Evolutionary conservation across 2,113 vertebrate genomes (phyloP), one percentile per base, ranked within the genome.

Genomic region (Pygoscelis adeliae): DNA sequence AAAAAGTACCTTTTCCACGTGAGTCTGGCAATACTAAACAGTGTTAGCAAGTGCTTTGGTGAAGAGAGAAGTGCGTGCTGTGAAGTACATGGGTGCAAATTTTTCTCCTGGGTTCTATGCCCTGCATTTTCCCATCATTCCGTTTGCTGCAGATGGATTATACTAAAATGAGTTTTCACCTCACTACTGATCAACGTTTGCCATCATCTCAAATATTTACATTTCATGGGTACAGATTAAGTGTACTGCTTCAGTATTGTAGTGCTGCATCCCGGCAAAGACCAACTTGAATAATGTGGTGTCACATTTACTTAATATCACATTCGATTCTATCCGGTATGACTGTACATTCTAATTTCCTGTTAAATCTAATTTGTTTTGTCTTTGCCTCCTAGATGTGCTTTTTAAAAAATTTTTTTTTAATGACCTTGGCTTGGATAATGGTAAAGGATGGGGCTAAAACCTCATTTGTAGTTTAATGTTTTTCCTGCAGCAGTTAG

Each of bases 281-380:
- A 87, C 65, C 7, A 10, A 9, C 71, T 86, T 72, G 49, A 86
- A 71, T 92, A 81, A 91, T 69, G 61, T 86, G 38, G 25, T 82
- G 61, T 76, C 93, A 52, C 23, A 13, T 76, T 94, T 92, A 66
- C 61, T 96, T 92, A 74, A 47, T 90, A 73, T 67, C 63, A 38
- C 17, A 58, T 66, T 21, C 0, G 6, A 9, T 84, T 70, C 69
- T 82, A 22, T 59, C 29, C 5, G 8, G 11, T 85, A 25, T 82
- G 77, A 74, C 42, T 87, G 42, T 71, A 34, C 20, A 11, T 59
- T 87, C 32, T 67, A 21, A 76, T 89, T 91, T 84, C 30, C 59
- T 93, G n/a, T 58, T 81, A 89, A 58, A 89, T 93, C 10, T 62
- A 46, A 78, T 96, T 91, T 94, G 47, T 89, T 91, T 96, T 14